Base-by-base conservation (phyloP, 2,113 vertebrate genomes). In the Laticauda laticaudata region DNA sequence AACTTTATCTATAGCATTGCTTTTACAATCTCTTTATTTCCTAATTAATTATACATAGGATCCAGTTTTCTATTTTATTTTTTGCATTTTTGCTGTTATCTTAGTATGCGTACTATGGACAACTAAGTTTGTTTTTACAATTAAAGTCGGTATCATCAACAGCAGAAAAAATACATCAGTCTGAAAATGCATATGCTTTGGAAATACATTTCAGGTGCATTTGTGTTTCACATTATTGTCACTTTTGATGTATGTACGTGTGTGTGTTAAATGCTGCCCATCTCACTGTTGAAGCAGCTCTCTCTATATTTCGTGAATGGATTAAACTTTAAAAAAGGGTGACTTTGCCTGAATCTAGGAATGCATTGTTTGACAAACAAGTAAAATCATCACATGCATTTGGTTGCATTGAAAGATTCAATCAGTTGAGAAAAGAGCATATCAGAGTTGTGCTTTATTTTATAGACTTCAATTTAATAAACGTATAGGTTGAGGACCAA, bases 391-490 rank as follows among this genome's bases (percentile, higher is more conserved):
- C 4, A 9, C 8, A 26, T 93, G 5, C 4, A 54, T 51, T 34
- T 61, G 45, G 20, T 55, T 21, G 54, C 2, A 45, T 3, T 53
- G 45, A 93, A 95, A 94, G 45, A 1, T 91, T 93, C 92, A 20
- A 59, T 94, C 56, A 89, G 88, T 64, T 92, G 94, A 90, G 93
- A 95, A 87, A 0, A 0, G 48, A 57, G 86, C 0, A 48, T 92
- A 92, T 94, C 91, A 6, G 34, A 95, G 88, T 43, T 92, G 39
- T 11, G 89, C 48, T 59, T 34, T 10, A 1, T 64, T 56, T 92
- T 90, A 26, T 29, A 92, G 89, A 93, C 96, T 94, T 96, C 88
- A 92, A 96, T 95, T 18, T 51, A 94, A 93, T 91, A 93, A 91
- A 96, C 95, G 45, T 91, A 55, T 64, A 90, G 94, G 94, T 55